Conservation (phyloP, 2,888 invertebrate species). For the Eustalomyia histrio region DNA sequence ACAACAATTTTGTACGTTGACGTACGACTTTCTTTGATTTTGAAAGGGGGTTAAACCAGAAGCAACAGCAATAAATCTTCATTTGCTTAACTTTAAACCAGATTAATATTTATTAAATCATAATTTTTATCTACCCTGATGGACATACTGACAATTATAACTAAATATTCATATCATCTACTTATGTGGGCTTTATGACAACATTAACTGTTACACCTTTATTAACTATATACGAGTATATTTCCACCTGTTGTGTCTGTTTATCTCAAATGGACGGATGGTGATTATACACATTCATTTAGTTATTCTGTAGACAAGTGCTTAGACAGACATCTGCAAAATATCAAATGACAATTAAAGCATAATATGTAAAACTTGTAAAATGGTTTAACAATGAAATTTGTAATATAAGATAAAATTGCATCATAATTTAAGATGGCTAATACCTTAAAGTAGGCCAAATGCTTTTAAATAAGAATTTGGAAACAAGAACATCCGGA, state of each 20-base stretch:
- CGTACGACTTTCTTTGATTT: too few relatives aligned
- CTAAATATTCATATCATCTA: background rate
- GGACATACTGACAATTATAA: background rate
- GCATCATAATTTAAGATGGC: conserved; percentile 16
- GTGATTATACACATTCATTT: background rate
- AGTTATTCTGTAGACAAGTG: background rate
- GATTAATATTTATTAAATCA: background rate
- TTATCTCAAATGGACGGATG: background rate
- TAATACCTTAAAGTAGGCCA: background rate
- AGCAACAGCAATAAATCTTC: too few relatives aligned
- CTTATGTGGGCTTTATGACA: background rate
- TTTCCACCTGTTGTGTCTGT: background rate
- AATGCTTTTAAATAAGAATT: background rate
- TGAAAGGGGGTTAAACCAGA: too few relatives aligned
- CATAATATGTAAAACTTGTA: conserved; percentile 22
- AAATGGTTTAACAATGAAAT: conserved; percentile 55
- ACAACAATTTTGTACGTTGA: too few relatives aligned
- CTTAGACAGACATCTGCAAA: conserved; percentile 15
- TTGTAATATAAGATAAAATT: conserved; percentile 42
- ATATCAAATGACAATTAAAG: conserved; percentile 32
- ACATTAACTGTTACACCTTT: background rate
- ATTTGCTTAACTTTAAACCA: background rate
- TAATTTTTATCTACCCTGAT: background rate
- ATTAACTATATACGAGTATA: background rate
- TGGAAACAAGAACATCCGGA: background rate